These are phyloP conservation scores for Pampusana beccarii DNA, from an alignment of 2,113 vertebrate species.

Conservation along the genomic window DNA sequence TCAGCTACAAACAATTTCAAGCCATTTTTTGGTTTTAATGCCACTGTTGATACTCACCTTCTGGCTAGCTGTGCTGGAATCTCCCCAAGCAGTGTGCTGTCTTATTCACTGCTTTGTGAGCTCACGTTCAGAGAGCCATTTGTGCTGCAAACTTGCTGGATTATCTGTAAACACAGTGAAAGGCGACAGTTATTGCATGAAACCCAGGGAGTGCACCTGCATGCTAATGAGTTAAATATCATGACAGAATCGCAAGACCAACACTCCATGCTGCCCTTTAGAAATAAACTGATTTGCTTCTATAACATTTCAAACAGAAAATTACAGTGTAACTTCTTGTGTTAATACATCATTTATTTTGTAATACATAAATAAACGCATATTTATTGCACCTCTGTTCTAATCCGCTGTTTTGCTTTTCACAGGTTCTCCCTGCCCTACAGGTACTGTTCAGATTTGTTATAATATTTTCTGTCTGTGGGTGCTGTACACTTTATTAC, in stretches of 20 bases:
- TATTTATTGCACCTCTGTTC: conserved; percentile 20
- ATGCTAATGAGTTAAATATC: conserved; percentile 74
- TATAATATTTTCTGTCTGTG: conserved; percentile 43
- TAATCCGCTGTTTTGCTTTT: conserved; percentile 8
- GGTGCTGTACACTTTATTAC: background rate
- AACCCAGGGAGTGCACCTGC: conserved; percentile 61
- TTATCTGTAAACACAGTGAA: conserved; percentile 76
- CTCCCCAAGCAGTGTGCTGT: conserved; percentile 19
- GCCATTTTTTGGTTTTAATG: conserved; percentile 44
- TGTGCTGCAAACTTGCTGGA: conserved; percentile 70
- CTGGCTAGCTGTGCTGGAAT: conserved; percentile 33
- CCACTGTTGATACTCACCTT: conserved; percentile 39
- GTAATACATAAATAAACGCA: conserved; percentile 62
- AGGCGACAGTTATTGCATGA: conserved; percentile 71
- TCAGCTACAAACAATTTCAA: conserved; percentile 63
- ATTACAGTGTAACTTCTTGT: conserved; percentile 67
- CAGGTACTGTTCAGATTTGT: background rate
- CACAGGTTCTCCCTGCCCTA: background rate
- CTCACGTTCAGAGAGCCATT: conserved; percentile 69
- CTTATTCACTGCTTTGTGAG: conserved; percentile 53
- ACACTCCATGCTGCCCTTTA: conserved; percentile 58
- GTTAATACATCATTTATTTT: conserved; percentile 72
- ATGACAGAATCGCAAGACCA: conserved; percentile 54
- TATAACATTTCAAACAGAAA: conserved; percentile 69
- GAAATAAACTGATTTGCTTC: conserved; percentile 63